phyloP scores from a whole-genome alignment of 2,888 invertebrate genomes.

The Brachypterus glaber region DNA sequence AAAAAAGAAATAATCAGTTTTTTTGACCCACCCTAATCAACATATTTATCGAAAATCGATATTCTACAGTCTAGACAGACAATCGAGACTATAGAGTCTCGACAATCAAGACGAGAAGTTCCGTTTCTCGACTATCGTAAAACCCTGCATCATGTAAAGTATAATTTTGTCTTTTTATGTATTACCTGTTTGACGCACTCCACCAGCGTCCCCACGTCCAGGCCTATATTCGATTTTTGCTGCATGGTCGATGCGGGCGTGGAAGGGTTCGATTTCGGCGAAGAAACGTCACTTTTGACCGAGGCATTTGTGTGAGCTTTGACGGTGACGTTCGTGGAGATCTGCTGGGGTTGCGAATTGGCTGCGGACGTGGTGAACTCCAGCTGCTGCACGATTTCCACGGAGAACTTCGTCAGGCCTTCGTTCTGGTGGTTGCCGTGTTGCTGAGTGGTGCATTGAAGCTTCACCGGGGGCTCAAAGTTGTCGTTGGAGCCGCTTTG shows the following conservation, averaged over 20 bases:
- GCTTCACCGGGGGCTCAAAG: constrained; percentile 70
- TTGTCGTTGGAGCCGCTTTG: constrained; percentile 34
- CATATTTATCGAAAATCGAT: background rate
- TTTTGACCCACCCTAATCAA: background rate
- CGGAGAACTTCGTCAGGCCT: constrained; percentile 66
- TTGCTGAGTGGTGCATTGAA: constrained; percentile 51
- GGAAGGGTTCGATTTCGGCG: constrained; percentile 44
- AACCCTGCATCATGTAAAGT: too few relatives aligned
- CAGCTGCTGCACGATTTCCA: constrained; percentile 85
- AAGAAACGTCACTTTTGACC: constrained; percentile 50
- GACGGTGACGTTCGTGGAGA: constrained; percentile 86
- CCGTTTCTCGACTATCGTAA: too few relatives aligned
- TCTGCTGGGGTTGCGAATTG: constrained; percentile 80
- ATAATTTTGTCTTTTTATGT: too few relatives aligned
- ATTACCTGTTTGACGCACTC: constrained; percentile 52
- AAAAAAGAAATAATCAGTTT: too few relatives aligned
- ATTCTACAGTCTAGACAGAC: too few relatives aligned
- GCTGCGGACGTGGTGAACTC: constrained; percentile 84
- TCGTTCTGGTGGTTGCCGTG: constrained; percentile 44
- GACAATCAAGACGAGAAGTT: too few relatives aligned
- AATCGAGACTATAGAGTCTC: too few relatives aligned
- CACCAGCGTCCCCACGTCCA: constrained; percentile 55
- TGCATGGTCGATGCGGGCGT: constrained; percentile 33
- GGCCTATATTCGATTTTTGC: constrained; percentile 34
- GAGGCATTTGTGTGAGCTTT: constrained; percentile 66